Evolutionary conservation across 2,888 invertebrate species (phyloP), one percentile per base, ranked within the genome.

Genomic region (Julus scanicus): DNA sequence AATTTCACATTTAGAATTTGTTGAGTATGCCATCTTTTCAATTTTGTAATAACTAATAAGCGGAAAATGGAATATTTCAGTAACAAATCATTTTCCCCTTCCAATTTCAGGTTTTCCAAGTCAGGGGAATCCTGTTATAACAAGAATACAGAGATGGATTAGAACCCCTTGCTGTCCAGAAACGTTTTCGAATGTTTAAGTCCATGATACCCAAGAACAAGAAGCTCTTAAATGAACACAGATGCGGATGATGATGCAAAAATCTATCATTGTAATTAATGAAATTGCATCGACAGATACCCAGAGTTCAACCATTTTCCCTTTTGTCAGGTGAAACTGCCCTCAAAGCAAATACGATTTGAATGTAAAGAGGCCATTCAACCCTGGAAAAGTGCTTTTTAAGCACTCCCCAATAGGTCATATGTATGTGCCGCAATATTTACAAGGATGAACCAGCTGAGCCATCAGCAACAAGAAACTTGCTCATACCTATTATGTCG

Each of bases 331-430:
- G 71, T 71, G 71, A 11, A 29, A 71, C 71, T 71, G 29, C 71
- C 71, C 71, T 71, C 71, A 71, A 29, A 71, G 71, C 71, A 71
- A 71, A 71, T 71, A 71, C 71, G 71, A 71, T 71, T 71, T 71
- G 71, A 71, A 71, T 71, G 71, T 29, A 71, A 71, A 71, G 29
- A 71, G 71, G 71, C 71, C 71, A 71, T 71, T 71, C 71, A 71
- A 71, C 71, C 71, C 71, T 71, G 71, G 29, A 71, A 29, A 71
- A 71, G 71, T 71, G 71, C 71, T 71, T 71, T 29, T 71, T 71
- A 71, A 71, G 71, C 71, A 71, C 71, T 71, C 71, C 71, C 71
- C 71, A 71, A 71, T 71, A 71, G 29, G 71, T 71, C 71, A 71
- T 71, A 71, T 4, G 63, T 63, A 20, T 9, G 29, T 71, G 71